phyloP scores from a whole-genome alignment of 2,113 vertebrate species.

The Hipposideros armiger region DNA sequence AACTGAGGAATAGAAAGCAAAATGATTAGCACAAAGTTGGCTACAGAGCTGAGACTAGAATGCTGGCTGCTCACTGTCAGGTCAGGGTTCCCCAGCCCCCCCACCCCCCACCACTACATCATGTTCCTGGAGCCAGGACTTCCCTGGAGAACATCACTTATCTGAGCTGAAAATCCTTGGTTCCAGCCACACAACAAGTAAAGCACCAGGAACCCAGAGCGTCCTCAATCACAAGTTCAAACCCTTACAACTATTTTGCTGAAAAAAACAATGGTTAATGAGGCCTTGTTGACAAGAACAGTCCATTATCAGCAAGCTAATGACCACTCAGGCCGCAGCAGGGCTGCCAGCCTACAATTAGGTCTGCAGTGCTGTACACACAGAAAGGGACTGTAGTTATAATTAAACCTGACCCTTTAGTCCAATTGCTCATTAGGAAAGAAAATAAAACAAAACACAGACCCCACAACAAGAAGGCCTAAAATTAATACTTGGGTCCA shows the following conservation, averaged over 20 bases:
- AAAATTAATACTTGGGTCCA: not conserved
- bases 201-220: not conserved
- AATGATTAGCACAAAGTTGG: not conserved
- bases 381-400: slow-evolving; percentile 77
- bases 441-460: slow-evolving; percentile 79
- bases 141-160: not conserved
- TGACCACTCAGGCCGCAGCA: slow-evolving; percentile 79
- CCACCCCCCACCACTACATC: rapidly evolving
- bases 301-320: slow-evolving; percentile 82
- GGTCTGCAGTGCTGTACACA: slow-evolving; percentile 79
- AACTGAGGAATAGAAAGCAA: not conserved
- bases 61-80: too few species aligned
- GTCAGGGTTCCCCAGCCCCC: not conserved
- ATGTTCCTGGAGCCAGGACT: not conserved
- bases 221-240: slow-evolving; percentile 78
- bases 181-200: not conserved
- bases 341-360: slow-evolving; percentile 83
- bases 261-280: slow-evolving; percentile 76
- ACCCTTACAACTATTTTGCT: slow-evolving; percentile 70
- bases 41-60: not conserved
- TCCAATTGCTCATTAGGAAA: slow-evolving; percentile 77
- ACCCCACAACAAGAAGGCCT: slow-evolving; percentile 55
- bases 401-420: slow-evolving; percentile 79
- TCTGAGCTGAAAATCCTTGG: not conserved
- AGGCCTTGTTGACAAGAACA: slow-evolving; percentile 79